These are phyloP conservation scores for Mycetomoellerius zeteki DNA, from an alignment of 1,140 invertebrate species.

Conservation along the genomic window DNA sequence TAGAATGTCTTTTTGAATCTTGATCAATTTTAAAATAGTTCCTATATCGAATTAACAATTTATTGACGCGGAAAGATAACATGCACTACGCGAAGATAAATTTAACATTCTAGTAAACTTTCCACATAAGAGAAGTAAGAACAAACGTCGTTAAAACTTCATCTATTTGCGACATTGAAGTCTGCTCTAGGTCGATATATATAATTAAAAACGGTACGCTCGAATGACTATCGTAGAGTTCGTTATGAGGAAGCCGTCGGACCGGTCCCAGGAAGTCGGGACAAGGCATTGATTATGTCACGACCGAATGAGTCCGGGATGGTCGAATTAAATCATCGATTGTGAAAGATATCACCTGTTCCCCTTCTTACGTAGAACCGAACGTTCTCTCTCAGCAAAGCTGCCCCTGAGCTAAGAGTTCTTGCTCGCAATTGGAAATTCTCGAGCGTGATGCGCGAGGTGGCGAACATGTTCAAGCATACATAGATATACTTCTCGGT, in stretches of 20 bases:
- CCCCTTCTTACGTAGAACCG: neutral
- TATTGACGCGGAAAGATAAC: neutral
- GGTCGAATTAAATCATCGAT: constrained; percentile 58
- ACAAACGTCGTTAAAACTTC: neutral
- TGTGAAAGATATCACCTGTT: neutral
- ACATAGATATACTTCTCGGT: constrained; percentile 67
- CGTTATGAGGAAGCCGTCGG: constrained; percentile 28
- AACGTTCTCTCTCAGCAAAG: constrained; percentile 44
- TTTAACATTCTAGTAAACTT: neutral
- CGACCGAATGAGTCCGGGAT: constrained; percentile 29
- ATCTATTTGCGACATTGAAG: neutral
- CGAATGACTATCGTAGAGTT: neutral
- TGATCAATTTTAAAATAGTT: neutral
- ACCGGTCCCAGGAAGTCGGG: constrained; percentile 69
- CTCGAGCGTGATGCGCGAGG: constrained; percentile 68
- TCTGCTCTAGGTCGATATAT: neutral
- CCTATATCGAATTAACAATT: neutral
- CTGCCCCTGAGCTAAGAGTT: constrained; percentile 39
- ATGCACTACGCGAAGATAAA: neutral
- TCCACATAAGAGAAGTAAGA: neutral
- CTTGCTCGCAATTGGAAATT: constrained; percentile 58
- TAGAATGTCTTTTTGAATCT: neutral
- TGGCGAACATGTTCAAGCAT: constrained; percentile 62
- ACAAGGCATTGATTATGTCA: constrained; percentile 38
- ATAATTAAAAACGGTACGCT: neutral